Evolutionary conservation across 2,797 vertebrate species (phyloP), one percentile per base, ranked within the genome.

Genomic region (Parambassis ranga): DNA sequence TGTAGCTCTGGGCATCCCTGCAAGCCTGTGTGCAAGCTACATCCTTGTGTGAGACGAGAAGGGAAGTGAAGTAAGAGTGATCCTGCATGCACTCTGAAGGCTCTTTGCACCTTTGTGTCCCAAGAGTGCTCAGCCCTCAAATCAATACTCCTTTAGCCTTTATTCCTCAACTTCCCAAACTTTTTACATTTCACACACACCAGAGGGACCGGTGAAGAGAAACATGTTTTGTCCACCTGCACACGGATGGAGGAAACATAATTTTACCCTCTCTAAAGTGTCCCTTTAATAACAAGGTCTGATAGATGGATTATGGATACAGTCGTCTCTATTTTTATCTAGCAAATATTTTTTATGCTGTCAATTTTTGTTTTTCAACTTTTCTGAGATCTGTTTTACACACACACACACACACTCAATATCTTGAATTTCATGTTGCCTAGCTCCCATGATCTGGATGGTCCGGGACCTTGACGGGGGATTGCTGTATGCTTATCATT

Each of bases 101-200:
- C 88, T 90, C 85, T 91, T 91, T 77, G 86, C 87, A 85, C 87
- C 70, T 85, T 49, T 41, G 65, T 46, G 46, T 80, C 84, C 81
- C 73, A 16, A 39, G 71, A 75, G 80, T 74, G 61, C 65, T 72
- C 71, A 67, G 49, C 32, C 57, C 50, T 48, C 20, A 56, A 78
- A 86, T 87, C 83, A 62, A 81, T 80, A 80, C 28, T 56, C 28
- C 48, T 73, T 53, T 39, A 39, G 47, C 63, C 7, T 44, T 35
- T 61, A 56, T 36, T 41, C 24, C 47, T 49, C 9, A 71, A 53
- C 42, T 70, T 52, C 13, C 15, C 24, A 26, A 81, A 71, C 48
- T 74, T 83, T 77, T 70, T 13, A 65, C 28, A 48, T 71, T 67
- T 74, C 32, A 33, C 18, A 11, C 19, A 31, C 35, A 19, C 14